Evolutionary conservation across 92 coral and sea anemone genomes (phyloP), one percentile per base, ranked within the genome.

Genomic region (Metridium senile): DNA sequence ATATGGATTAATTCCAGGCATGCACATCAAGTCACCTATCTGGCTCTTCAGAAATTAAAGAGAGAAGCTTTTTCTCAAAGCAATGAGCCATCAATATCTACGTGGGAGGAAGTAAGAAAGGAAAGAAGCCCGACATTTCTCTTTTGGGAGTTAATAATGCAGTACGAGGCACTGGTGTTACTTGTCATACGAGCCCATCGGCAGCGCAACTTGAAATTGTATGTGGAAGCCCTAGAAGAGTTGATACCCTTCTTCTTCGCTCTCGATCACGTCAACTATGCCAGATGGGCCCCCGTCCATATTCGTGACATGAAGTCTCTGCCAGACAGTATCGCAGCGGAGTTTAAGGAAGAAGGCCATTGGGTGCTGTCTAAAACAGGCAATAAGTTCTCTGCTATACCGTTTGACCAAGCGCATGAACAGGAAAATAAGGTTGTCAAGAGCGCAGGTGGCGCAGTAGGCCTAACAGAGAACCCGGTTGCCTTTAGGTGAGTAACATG

Each of bases 341-440:
- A 81, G 74, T 89, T 89, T 68, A 58, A 77, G 56, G 57, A 71
- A 58, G 30, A 81, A n/a, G 64, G 46, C 33, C 90, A 78, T 71
- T 89, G 93, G 90, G 90, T 82, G 7, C 19, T 89, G 23, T 89
- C 93, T 9, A 85, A 82, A 76, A 76, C 90, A 0, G 75, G 76
- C 9, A 85, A 77, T 26, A 68, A 20, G 21, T 89, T 85, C 26
- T 85, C 90, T 0, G 58, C 83, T 0, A 89, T 89, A 20, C 85
- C 93, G 0, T 61, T 85, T 30, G 90, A 89, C 26, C 90, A 85
- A 56, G 93, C 85, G 11, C 90, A 77, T 43, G 89, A 89, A 39
- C 88, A 89, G 59, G 85, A 76, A 34, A 81, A 89, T 74, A 81
- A 74, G 68, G 66, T 76, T 11, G 83, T 79, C 58, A 88, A 83